Evolutionary conservation across 2,113 vertebrate genomes (phyloP), one percentile per base, ranked within the genome.

Genomic region (Psettodes erumei): DNA sequence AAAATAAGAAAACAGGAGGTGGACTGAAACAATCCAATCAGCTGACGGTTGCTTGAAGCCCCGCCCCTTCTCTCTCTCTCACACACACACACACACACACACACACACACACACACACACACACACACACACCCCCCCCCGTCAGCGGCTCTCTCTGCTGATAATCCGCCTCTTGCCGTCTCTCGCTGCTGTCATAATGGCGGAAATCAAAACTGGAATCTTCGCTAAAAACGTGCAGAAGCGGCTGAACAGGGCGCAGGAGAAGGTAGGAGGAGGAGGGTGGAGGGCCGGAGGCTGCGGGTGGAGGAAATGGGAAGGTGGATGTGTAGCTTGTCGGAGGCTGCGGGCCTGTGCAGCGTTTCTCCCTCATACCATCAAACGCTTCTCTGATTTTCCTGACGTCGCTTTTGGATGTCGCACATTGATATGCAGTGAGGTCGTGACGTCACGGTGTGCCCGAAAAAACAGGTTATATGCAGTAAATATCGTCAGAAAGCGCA

Each of bases 201-300:
- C 97, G 83, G 97, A 98, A 91, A 97, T 98, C 81, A 99, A 98
- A 90, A 96, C 96, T 4, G 97, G 97, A 86, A 93, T 99, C 77
- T 98, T 99, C 88, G 97, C 97, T 71, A 98, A 99, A 92, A 99
- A 99, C 87, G 97, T 98, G 33, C 97, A 99, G 91, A 99, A 99
- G 78, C 94, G 95, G 33, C 91, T 98, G 70, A 99, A 94, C 90
- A 92, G 97, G 19, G 97, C 97, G 5, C 97, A 98, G 89, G 97
- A 99, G 76, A 99, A 99, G 97, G 97, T 98, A 74, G 6, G 51
- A 3, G 1, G 61, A 3, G 13, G 47, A 4, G 16, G 67, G 18
- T 16, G 60, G 15, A n/a, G 43, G 19, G 23, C 5, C 3, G 65
- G 23, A 8, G 35, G 38, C 3, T 38, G 54, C 8, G 9, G 28